Percentiles rank a stretch among this genome's conserved stretches.
Conservation (phyloP, 2,113 vertebrate genomes). For the Notarius quadriscutis region DNA sequence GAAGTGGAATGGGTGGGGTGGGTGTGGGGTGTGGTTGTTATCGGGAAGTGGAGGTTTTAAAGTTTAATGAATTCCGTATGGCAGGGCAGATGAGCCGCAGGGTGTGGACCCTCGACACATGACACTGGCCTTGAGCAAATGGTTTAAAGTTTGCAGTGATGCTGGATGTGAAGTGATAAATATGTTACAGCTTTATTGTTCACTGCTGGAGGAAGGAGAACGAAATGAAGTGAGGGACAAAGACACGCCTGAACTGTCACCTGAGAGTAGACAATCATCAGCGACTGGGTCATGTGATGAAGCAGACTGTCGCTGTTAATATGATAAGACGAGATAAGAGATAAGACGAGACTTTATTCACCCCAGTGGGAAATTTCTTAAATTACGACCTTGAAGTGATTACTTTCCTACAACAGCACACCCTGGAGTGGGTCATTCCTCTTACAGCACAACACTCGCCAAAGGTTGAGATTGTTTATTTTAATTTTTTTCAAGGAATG, state of each 20-base stretch:
- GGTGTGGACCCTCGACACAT: neutral
- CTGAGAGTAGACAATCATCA: neutral
- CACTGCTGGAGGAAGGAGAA: neutral
- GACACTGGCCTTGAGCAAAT: conserved; percentile 17
- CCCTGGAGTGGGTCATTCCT: neutral
- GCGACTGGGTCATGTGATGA: neutral
- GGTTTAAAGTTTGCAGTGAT: conserved; percentile 21
- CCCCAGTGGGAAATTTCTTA: too few species aligned
- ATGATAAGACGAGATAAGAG: neutral
- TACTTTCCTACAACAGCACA: neutral
- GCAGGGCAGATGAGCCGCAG: conserved; percentile 13
- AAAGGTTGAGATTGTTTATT: too few species aligned
- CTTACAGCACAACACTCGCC: too few species aligned
- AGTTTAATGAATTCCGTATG: conserved; percentile 49
- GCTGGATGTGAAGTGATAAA: neutral
- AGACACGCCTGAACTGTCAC: neutral
- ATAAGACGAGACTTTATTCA: neutral
- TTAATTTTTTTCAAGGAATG: too few species aligned
- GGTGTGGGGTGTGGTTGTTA: neutral
- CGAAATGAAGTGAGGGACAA: neutral
- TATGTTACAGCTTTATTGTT: conserved; percentile 25
- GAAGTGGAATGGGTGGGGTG: neutral
- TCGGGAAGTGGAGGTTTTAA: conserved; percentile 39
- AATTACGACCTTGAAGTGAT: neutral
- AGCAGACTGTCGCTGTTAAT: neutral